phyloP scores from a whole-genome alignment of 1,140 invertebrate species.

The Macrosteles quadrilineatus region DNA sequence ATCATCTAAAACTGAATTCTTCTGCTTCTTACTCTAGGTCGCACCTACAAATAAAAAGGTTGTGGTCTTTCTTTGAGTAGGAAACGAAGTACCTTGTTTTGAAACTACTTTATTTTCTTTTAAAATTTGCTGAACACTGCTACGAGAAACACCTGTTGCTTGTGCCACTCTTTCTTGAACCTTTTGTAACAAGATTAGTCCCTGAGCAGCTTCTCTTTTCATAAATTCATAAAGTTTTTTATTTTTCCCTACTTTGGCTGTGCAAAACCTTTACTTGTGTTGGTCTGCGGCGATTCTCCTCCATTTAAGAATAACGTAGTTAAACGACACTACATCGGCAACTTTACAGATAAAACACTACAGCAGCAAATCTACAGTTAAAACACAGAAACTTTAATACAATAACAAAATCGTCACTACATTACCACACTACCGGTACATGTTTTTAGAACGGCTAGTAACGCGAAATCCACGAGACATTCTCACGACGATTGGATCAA shows the following conservation, averaged over 20 bases:
- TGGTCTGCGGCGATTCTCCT: not conserved
- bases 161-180: conserved; percentile 4
- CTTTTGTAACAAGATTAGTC: conserved; percentile 11
- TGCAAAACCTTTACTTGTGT: not conserved
- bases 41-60: no score
- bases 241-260: conserved; percentile 1
- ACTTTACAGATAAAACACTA: no score
- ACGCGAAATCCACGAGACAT: not conserved
- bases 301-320: not conserved
- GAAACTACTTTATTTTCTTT: conserved; percentile 14
- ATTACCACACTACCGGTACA: not conserved
- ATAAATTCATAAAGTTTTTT: conserved; percentile 11
- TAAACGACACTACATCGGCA: not conserved
- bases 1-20: conserved; percentile 11
- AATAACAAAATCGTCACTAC: not conserved
- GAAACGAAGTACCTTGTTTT: conserved; percentile 5
- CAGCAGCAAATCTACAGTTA: no score
- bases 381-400: not conserved
- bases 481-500: not conserved
- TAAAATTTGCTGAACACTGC: conserved; percentile 18
- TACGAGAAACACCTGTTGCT: not conserved
- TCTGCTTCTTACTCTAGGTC: not conserved
- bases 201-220: conserved; percentile 14
- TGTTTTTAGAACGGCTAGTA: conserved; percentile 12
- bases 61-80: not conserved